Percentiles rank a stretch among this genome's conserved stretches.
phyloP scores from a whole-genome alignment of 2,888 invertebrate species.

The Sesia apiformis region DNA sequence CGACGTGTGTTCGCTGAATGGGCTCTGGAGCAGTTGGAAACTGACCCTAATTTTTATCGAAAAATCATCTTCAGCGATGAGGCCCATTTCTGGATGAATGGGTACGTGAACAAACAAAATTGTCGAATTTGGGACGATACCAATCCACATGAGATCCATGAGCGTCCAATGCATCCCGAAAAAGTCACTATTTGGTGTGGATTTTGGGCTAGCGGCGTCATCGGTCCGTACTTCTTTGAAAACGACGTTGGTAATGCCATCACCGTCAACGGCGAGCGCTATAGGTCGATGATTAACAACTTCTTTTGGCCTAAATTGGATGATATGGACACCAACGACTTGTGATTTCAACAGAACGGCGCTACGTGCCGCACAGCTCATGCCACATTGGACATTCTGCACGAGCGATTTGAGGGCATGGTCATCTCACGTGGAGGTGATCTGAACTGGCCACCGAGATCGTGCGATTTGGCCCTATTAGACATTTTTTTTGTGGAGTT shows the following conservation, averaged over 20 bases:
- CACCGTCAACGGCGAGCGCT: too few species aligned
- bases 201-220: too few species aligned
- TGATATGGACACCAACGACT: conserved; percentile 7
- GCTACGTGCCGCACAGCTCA: conserved; percentile 15
- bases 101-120: not conserved
- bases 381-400: conserved; percentile 12
- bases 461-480: conserved; percentile 5
- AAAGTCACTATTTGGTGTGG: not conserved
- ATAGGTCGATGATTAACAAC: not conserved
- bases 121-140: not conserved
- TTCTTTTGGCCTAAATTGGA: conserved; percentile 7
- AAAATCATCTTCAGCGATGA: too few species aligned
- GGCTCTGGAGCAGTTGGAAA: too few species aligned
- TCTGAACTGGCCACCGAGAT: conserved; percentile 7
- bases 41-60: too few species aligned
- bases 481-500: conserved; percentile 4
- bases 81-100: too few species aligned
- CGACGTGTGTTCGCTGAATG: not conserved
- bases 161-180: too few species aligned
- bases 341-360: conserved; percentile 13
- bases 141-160: not conserved
- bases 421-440: conserved; percentile 8
- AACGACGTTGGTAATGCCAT: too few species aligned
- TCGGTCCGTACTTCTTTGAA: too few species aligned
- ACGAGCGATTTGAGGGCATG: conserved; percentile 7